Base-by-base conservation (phyloP, 2,113 vertebrate genomes). In the Hippocampus guttulatus region DNA sequence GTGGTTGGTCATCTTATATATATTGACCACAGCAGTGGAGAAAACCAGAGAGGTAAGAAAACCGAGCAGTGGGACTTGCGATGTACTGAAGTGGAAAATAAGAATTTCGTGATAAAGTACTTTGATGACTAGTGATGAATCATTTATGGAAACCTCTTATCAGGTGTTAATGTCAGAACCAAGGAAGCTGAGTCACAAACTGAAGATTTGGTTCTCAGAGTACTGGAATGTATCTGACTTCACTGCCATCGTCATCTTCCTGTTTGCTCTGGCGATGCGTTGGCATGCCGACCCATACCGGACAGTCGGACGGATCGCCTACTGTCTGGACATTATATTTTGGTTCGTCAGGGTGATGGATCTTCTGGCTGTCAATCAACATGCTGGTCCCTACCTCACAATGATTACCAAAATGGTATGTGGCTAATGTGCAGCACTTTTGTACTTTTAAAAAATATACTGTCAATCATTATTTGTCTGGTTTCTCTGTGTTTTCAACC, bases 391-490 rank as follows among this genome's bases (percentile, higher is more conserved):
- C 0, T 99, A 99, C 76, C 91, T 99, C 83, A 99, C 94, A 75
- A 99, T 99, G 94, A 95, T 98, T 80, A 95, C 95, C 8, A 98
- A 97, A 88, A 99, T 99, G 97, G 97, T 98, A 75, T 78, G 95
- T 88, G 49, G 25, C 58, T 4, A 63, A 70, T 47, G 1, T 12
- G 11, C n/a, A 67, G 14, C n/a, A 40, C 15, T 41, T 49, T 15
- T 14, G 54, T 9, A 64, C 62, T 6, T 43, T 47, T 45, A 1
- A 21, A 33, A 40, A 63, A 10, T 3, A 40, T 20, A 3, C 3
- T 45, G 2, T 27, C 7, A 43, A 6, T 52, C 8, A 54, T 8
- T 15, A 40, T 14, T 55, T 23, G 1, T 68, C 18, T 65, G 5
- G 27, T 8, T 14, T 68, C 6, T 62, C 21, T 57, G 2, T 66